These are phyloP conservation scores for Misgurnus mizolepis DNA, from an alignment of 2,113 vertebrate species.

Conservation along the genomic window DNA sequence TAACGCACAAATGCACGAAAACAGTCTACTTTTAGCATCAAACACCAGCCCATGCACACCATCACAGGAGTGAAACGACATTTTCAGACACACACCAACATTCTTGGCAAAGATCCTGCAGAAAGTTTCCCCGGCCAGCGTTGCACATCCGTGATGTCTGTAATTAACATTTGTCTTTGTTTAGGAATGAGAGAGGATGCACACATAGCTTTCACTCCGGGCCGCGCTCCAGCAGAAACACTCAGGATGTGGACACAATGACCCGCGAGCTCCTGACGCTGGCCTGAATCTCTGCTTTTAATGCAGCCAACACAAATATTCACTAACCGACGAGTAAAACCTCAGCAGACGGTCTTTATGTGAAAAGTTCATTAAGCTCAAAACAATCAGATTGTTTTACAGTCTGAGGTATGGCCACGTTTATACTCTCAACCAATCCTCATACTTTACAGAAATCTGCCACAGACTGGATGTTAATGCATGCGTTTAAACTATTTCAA, in stretches of 20 bases:
- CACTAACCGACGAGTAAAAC: not conserved
- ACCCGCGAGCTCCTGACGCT: conserved; percentile 18
- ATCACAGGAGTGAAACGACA: conserved; percentile 16
- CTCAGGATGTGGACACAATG: conserved; percentile 48
- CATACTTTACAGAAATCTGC: no score
- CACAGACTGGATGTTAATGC: no score
- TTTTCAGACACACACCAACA: conserved; percentile 28
- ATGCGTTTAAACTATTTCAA: no score
- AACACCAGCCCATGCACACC: not conserved
- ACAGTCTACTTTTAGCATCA: not conserved
- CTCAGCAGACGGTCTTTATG: not conserved
- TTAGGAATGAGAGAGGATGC: conserved; percentile 53
- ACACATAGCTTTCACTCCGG: conserved; percentile 28
- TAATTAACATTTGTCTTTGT: conserved; percentile 62
- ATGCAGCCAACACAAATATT: conserved; percentile 24
- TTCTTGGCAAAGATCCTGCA: conserved; percentile 54
- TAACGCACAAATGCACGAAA: not conserved
- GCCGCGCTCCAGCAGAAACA: conserved; percentile 40
- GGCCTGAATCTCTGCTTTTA: conserved; percentile 12
- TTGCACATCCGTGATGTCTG: conserved; percentile 63
- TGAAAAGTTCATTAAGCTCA: not conserved
- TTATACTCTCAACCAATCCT: no score
- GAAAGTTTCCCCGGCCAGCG: conserved; percentile 56
- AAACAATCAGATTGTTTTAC: no score
- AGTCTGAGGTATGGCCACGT: no score